phyloP scores from a whole-genome alignment of 2,888 invertebrate genomes.

The Chironomus tentans region DNA sequence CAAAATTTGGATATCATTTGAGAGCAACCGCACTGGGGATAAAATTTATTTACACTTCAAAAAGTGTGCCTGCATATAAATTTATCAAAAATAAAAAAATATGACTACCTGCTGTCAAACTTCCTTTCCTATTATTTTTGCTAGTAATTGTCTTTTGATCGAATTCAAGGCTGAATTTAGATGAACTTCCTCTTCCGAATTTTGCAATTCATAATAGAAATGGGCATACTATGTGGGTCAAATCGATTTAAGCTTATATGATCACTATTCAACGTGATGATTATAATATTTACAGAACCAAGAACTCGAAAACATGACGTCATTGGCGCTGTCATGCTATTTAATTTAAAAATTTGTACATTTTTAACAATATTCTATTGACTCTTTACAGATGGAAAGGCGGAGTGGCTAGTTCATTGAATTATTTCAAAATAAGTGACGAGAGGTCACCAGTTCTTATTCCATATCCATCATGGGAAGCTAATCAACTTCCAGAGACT shows the following conservation, averaged over 20 bases:
- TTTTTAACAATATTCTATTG: background rate
- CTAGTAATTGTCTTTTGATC: background rate
- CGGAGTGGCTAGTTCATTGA: conserved; percentile 62
- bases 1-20: too few species aligned
- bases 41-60: too few species aligned
- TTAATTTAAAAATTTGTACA: background rate
- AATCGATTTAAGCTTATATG: too few species aligned
- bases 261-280: too few species aligned
- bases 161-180: background rate
- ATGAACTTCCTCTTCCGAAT: background rate
- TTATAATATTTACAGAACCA: background rate
- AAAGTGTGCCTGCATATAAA: too few species aligned
- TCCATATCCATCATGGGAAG: conserved; percentile 69
- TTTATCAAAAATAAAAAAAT: too few species aligned
- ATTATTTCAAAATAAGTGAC: conserved; percentile 51
- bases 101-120: background rate
- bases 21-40: too few species aligned
- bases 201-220: background rate
- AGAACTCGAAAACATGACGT: background rate
- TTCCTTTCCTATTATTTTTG: background rate
- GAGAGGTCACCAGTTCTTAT: conserved; percentile 61
- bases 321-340: too few species aligned
- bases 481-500: conserved; percentile 64
- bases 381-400: conserved; percentile 49
- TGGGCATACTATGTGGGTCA: background rate